Percentiles rank a stretch among this genome's conserved stretches.
Evolutionary conservation across 1,140 invertebrate species (phyloP).

Genomic region (Pogonognathellus flavescens): DNA sequence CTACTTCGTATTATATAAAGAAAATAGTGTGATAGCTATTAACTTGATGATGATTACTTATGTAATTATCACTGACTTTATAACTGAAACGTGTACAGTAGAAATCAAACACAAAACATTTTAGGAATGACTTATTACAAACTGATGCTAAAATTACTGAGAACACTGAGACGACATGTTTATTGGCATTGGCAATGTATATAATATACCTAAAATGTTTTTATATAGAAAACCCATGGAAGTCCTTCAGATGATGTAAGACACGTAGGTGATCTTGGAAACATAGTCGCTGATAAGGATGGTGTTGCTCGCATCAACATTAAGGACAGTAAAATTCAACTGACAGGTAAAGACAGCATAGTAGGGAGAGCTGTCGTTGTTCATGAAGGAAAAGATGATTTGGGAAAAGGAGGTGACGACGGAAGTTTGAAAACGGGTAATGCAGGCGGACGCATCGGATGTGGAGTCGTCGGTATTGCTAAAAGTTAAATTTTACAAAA

Average conservation of each 20-base stretch:
- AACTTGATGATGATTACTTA: no score
- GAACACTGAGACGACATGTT: no score
- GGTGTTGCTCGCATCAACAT: constrained; percentile 70
- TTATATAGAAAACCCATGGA: constrained; percentile 59
- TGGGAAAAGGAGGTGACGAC: constrained; percentile 71
- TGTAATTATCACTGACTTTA: no score
- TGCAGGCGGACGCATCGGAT: constrained; percentile 72
- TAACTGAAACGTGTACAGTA: no score
- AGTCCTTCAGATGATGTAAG: constrained; percentile 60
- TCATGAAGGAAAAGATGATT: constrained; percentile 73
- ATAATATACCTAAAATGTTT: not conserved
- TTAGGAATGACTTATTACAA: no score
- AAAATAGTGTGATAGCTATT: no score
- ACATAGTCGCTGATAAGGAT: constrained; percentile 70
- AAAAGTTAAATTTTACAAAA: not conserved
- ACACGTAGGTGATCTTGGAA: constrained; percentile 73
- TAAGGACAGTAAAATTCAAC: constrained; percentile 69
- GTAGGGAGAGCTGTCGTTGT: constrained; percentile 71
- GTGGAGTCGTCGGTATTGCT: constrained; percentile 71
- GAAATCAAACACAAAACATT: no score
- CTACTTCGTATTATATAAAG: no score
- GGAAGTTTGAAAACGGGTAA: constrained; percentile 73
- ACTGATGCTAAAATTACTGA: no score
- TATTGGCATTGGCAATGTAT: no score
- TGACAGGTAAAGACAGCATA: constrained; percentile 67